Evolutionary conservation across 2,113 vertebrate species (phyloP).

Genomic region (Platanista minor): DNA sequence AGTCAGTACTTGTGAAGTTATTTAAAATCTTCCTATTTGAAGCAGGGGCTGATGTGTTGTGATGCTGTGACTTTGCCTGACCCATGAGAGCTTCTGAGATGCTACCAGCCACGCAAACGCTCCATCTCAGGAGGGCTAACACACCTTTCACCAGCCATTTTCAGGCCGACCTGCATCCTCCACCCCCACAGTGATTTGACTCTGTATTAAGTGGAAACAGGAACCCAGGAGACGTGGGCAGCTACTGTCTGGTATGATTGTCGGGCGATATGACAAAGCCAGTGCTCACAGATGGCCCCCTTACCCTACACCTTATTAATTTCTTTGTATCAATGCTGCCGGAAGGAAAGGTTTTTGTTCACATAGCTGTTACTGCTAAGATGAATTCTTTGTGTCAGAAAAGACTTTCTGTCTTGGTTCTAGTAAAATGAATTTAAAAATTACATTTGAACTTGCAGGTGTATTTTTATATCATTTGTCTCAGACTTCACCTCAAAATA

Average conservation of each 20-base stretch:
- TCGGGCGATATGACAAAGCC: too few species aligned
- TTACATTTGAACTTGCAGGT: background rate
- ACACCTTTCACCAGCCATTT: rapidly evolving
- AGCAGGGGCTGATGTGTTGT: rapidly evolving
- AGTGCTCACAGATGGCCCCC: rapidly evolving
- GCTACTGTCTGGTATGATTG: rapidly evolving
- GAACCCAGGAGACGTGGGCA: rapidly evolving
- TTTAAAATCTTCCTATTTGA: rapidly evolving
- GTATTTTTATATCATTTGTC: background rate
- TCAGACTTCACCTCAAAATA: background rate
- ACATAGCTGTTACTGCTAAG: background rate
- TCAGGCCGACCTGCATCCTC: rapidly evolving
- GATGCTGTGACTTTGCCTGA: too few species aligned
- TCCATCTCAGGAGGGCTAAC: rapidly evolving
- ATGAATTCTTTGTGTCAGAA: background rate
- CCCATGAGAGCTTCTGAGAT: rapidly evolving
- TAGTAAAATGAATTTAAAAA: background rate
- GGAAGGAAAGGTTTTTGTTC: background rate
- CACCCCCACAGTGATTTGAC: rapidly evolving
- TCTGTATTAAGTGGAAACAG: too few species aligned
- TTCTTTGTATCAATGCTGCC: background rate
- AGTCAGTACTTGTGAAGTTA: background rate
- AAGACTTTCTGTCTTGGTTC: background rate
- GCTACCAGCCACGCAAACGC: too few species aligned
- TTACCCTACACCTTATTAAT: rapidly evolving